Base-by-base conservation (phyloP, 2,113 vertebrate genomes). In the Triplophysa dalaica region DNA sequence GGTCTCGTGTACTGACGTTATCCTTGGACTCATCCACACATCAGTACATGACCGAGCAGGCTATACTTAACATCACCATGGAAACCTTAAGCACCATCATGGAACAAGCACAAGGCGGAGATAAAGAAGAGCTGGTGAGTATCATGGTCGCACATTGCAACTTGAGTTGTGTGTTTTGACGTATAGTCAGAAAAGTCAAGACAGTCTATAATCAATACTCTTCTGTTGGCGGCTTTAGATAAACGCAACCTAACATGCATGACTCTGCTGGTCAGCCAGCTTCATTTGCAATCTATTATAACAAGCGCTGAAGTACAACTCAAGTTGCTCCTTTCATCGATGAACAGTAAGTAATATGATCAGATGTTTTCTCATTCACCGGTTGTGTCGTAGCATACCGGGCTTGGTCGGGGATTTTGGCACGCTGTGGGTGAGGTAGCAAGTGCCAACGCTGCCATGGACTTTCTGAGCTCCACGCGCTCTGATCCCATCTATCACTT, bases 401-500 rank as follows among this genome's bases (percentile, higher is more conserved):
- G 75, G 16, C 87, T 94, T 8, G 90, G 91, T 1, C 91, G 93
- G 26, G 82, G 85, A 13, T 95, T 95, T 87, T 92, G 93, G 87
- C 93, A 90, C 75, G 93, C 94, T 2, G 87, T 95, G 22, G 87
- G 88, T 5, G 94, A 96, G 29, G 93, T 96, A 67, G 91, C 93
- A 56, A 89, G 86, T 5, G 92, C 94, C 79, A 96, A 94, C 0
- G 93, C 92, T 0, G 92, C 86, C 78, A 93, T 94, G 91, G 95
- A 96, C 87, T 95, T 95, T 78, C 82, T 90, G 67, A 92, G 87
- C 11, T 81, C 90, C 67, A 93, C 92, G 4, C 88, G 79, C 56
- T 90, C 88, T 0, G 86, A 96, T 81, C 95, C 95, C 0, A 82
- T 94, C 54, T 91, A 93, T 82, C 95, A 96, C 87, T 96, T 96